Conservation (phyloP, 2,797 vertebrate genomes). For the Cyclopterus lumpus region DNA sequence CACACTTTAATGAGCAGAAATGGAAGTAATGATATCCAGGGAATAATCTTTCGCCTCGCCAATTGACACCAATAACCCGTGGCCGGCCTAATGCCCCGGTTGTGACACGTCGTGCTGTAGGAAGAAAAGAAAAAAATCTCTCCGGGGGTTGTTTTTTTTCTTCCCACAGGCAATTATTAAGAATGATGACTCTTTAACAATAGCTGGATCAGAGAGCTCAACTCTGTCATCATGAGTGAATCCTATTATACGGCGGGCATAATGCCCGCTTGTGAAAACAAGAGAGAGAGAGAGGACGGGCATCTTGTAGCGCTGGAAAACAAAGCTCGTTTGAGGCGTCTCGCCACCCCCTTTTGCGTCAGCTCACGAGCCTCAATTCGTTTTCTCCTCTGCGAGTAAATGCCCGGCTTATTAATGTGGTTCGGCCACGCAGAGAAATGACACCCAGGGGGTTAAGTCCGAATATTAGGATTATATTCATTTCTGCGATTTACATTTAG, state of each 20-base stretch:
- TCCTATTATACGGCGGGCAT: conserved; percentile 61
- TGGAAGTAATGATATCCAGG: conserved; percentile 56
- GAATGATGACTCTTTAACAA: conserved; percentile 72
- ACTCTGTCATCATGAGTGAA: conserved; percentile 70
- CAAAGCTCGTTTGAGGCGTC: conserved; percentile 71
- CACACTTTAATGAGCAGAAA: conserved; percentile 67
- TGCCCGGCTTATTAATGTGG: conserved; percentile 68
- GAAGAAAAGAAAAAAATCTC: conserved; percentile 30
- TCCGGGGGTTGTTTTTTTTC: conserved; percentile 49
- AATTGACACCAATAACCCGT: conserved; percentile 61
- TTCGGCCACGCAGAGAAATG: conserved; percentile 28
- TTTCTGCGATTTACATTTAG: conserved; percentile 21
- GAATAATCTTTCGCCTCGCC: conserved; percentile 37
- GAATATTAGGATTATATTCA: conserved; percentile 1
- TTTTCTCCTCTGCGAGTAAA: conserved; percentile 68
- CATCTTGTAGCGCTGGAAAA: conserved; percentile 57
- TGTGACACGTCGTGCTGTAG: conserved; percentile 42
- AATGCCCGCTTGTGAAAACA: conserved; percentile 65
- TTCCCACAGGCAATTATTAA: conserved; percentile 63
- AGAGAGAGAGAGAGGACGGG: conserved; percentile 47
- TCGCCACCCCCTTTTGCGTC: conserved; percentile 58
- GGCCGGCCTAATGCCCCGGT: conserved; percentile 35
- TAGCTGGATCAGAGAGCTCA: conserved; percentile 59
- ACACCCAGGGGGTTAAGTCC: conserved; percentile 19
- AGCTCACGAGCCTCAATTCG: conserved; percentile 60